These are phyloP conservation scores for Dryobates pubescens DNA, from an alignment of 2,797 vertebrate genomes.

Conservation along the genomic window DNA sequence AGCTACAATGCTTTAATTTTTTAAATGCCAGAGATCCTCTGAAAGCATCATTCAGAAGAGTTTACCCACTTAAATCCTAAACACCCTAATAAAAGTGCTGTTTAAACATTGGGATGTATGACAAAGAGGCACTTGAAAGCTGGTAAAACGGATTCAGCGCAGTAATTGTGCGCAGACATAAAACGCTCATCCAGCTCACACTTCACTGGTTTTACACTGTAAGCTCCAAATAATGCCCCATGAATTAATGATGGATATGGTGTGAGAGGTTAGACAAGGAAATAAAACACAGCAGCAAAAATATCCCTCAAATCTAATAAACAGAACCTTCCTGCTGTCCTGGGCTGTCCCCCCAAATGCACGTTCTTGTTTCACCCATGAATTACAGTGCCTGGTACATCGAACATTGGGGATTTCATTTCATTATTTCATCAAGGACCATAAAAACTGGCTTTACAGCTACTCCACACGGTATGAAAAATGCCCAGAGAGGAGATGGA, in stretches of 20 bases:
- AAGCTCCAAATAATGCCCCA: neutral
- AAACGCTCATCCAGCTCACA: neutral
- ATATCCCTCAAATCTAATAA: neutral
- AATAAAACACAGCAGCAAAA: neutral
- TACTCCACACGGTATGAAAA: neutral
- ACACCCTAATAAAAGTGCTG: slow-evolving; percentile 29
- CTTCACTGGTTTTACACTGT: neutral
- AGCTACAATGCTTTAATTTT: slow-evolving; percentile 42
- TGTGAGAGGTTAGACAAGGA: neutral
- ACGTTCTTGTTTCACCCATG: neutral
- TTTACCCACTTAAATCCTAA: slow-evolving; percentile 49
- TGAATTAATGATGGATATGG: neutral
- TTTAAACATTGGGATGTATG: neutral
- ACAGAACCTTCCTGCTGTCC: neutral
- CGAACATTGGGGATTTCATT: neutral
- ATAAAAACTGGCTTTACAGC: slow-evolving; percentile 35
- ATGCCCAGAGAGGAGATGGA: neutral
- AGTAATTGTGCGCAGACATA: neutral
- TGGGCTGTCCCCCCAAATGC: neutral
- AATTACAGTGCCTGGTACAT: neutral
- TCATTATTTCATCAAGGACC: slow-evolving; percentile 9
- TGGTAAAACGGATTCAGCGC: neutral
- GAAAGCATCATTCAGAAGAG: slow-evolving; percentile 33
- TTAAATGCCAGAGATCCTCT: slow-evolving; percentile 17
- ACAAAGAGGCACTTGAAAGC: slow-evolving; percentile 38